phyloP scores from a whole-genome alignment of 2,888 invertebrate genomes.

The Masnerella sp. region DNA sequence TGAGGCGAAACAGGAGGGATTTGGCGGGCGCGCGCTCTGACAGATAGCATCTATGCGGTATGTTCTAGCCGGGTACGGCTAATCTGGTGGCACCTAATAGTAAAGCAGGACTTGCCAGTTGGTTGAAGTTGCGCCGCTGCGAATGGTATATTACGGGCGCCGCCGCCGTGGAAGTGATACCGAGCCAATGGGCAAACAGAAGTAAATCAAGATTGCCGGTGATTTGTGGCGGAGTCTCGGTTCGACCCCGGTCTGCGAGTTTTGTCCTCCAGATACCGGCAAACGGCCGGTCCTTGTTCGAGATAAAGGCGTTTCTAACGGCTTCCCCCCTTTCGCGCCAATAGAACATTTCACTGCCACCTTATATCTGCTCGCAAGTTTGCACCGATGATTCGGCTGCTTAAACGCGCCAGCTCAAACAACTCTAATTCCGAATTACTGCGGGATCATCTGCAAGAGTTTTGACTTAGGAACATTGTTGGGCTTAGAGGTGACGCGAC shows the following conservation, averaged over 20 bases:
- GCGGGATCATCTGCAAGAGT: slow-evolving; percentile 29
- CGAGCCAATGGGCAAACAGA: slow-evolving; percentile 77
- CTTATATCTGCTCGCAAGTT: slow-evolving; percentile 51
- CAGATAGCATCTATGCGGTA: slow-evolving; percentile 61
- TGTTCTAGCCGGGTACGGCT: slow-evolving; percentile 60
- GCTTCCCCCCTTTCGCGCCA: slow-evolving; percentile 45
- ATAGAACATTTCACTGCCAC: slow-evolving; percentile 49
- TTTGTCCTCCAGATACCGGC: slow-evolving; percentile 66
- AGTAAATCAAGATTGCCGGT: slow-evolving; percentile 77
- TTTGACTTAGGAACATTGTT: too few relatives aligned
- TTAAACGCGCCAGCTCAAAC: slow-evolving; percentile 39
- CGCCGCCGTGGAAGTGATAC: slow-evolving; percentile 72
- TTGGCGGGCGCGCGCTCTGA: slow-evolving; percentile 52
- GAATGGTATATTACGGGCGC: slow-evolving; percentile 69
- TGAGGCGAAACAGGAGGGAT: slow-evolving; percentile 57
- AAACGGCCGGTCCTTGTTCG: slow-evolving; percentile 64
- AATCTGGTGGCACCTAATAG: slow-evolving; percentile 72
- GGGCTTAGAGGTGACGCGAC: neutral
- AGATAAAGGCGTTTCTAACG: slow-evolving; percentile 68
- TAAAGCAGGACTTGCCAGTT: slow-evolving; percentile 70
- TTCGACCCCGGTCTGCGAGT: slow-evolving; percentile 67
- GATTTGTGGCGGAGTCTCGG: slow-evolving; percentile 74
- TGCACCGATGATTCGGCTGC: slow-evolving; percentile 41
- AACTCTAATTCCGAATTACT: slow-evolving; percentile 39
- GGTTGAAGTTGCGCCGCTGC: slow-evolving; percentile 62